A percentile compares a stretch with the other conserved stretches of the same genome.
Evolutionary conservation across 2,797 vertebrate genomes (phyloP).

Genomic region (Sarcophilus harrisii): DNA sequence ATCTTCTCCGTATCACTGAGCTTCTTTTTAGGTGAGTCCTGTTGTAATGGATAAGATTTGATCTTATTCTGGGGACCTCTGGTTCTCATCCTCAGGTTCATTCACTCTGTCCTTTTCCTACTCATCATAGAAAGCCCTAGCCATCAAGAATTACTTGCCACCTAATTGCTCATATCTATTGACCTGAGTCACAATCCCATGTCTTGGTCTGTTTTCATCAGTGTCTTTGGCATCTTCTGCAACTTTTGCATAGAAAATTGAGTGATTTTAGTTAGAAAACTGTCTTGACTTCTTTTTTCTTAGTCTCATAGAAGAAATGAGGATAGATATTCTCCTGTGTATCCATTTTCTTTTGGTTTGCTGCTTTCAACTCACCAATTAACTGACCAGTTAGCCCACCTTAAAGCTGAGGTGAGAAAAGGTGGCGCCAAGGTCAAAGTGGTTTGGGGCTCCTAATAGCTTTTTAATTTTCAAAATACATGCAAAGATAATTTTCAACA

Average conservation of each 20-base stretch:
- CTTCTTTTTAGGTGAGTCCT: neutral
- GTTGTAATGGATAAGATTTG: neutral
- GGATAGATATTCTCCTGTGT: neutral
- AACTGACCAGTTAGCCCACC: neutral
- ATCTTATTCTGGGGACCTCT: too few species aligned
- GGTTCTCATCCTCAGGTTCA: neutral
- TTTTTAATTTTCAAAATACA: too few species aligned
- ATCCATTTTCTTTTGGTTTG: neutral
- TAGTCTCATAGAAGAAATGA: neutral
- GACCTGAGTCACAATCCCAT: neutral
- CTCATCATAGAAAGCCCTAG: neutral
- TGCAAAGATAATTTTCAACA: too few species aligned
- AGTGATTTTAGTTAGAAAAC: neutral
- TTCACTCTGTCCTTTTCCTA: neutral
- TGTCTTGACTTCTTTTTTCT: neutral
- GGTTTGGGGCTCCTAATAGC: neutral
- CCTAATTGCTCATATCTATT: neutral
- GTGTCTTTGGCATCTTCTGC: too few species aligned
- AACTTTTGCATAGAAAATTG: neutral
- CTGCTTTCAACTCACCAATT: neutral
- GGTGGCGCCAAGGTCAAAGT: constrained; percentile 16
- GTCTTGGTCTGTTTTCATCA: neutral
- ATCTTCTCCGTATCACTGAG: neutral
- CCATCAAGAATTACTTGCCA: neutral
- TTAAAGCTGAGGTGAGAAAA: constrained; percentile 1